These are phyloP conservation scores for Sebastes diploproa DNA, from an alignment of 2,797 vertebrate species.

Conservation along the genomic window DNA sequence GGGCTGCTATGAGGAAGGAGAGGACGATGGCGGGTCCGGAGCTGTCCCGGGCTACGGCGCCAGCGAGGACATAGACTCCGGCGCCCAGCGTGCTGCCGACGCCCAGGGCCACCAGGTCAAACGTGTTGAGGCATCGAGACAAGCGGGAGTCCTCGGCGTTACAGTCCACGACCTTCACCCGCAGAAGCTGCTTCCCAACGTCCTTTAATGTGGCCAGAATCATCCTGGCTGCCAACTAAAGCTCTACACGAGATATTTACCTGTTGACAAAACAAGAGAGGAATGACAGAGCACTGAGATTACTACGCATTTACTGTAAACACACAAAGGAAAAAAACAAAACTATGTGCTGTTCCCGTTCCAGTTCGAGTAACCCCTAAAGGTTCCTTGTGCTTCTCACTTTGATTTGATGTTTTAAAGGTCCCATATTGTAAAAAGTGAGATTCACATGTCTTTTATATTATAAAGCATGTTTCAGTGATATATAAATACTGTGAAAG, in stretches of 20 bases:
- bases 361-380: background rate
- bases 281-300: background rate
- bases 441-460: no score
- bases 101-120: constrained; percentile 94
- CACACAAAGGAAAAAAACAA: background rate
- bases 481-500: no score
- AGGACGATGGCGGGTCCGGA: constrained; percentile 93
- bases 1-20: constrained; percentile 92
- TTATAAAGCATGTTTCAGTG: no score
- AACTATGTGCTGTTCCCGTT: background rate
- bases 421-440: no score
- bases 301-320: background rate
- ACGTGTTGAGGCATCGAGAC: constrained; percentile 90
- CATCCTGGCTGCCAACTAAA: constrained; percentile 70
- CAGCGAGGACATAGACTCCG: constrained; percentile 94
- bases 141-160: constrained; percentile 86
- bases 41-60: constrained; percentile 88
- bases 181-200: constrained; percentile 89
- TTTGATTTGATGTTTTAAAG: background rate
- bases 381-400: background rate
- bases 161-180: constrained; percentile 92
- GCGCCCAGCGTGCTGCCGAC: constrained; percentile 96
- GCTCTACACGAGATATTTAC: background rate
- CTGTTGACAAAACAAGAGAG: constrained; percentile 25
- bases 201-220: constrained; percentile 78